Conservation (phyloP, 1,140 invertebrate species). For the Zaprionus taronus region DNA sequence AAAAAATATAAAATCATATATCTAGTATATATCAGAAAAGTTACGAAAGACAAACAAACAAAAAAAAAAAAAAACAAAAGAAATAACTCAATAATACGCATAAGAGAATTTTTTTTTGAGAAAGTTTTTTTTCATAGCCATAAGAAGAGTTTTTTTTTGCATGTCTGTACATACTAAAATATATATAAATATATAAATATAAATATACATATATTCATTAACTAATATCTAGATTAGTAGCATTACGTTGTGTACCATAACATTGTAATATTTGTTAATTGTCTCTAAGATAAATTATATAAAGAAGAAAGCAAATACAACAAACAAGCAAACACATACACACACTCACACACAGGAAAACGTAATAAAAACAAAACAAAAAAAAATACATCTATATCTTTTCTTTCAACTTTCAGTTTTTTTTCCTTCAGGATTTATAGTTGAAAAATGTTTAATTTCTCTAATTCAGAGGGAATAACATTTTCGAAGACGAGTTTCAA, state of each 20-base stretch:
- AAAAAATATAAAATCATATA: slow-evolving; percentile 36
- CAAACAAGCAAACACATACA: slow-evolving; percentile 15
- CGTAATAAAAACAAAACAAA: slow-evolving; percentile 57
- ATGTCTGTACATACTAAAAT: slow-evolving; percentile 63
- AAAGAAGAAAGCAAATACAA: slow-evolving; percentile 40
- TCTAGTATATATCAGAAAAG: slow-evolving; percentile 9
- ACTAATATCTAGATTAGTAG: slow-evolving; percentile 6
- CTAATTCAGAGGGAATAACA: too few species aligned
- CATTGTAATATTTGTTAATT: slow-evolving; percentile 70
- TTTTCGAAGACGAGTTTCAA: too few species aligned
- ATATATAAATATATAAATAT: slow-evolving; percentile 26
- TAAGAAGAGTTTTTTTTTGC: slow-evolving; percentile 69
- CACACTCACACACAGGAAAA: slow-evolving; percentile 30
- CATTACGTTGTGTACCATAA: slow-evolving; percentile 55
- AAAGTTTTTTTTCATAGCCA: slow-evolving; percentile 43
- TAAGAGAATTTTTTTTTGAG: slow-evolving; percentile 11
- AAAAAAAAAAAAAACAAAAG: background rate
- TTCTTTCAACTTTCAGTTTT: background rate
- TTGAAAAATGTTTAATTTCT: background rate
- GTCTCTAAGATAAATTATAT: slow-evolving; percentile 79
- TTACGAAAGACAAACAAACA: background rate
- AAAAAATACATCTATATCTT: slow-evolving; percentile 32
- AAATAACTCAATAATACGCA: slow-evolving; percentile 19
- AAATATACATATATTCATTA: slow-evolving; percentile 49
- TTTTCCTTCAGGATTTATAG: background rate